Percentiles rank a stretch among this genome's conserved stretches.
Evolutionary conservation across 2,797 vertebrate genomes (phyloP).

Genomic region (Enteromius unitaeniatus): DNA sequence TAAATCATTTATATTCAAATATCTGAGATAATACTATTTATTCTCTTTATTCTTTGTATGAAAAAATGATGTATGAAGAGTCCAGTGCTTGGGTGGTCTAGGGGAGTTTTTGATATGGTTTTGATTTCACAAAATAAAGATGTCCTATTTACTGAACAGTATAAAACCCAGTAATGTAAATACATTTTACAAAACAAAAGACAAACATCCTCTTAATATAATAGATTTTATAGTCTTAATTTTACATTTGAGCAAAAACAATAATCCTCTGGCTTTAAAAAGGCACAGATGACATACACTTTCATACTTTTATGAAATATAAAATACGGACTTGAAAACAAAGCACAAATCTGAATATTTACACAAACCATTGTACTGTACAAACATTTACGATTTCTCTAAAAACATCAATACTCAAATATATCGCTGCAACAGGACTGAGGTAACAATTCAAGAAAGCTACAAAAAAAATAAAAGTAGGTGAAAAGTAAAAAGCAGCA

Average conservation of each 20-base stretch:
- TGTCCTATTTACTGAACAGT: conserved; percentile 11
- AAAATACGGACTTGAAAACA: conserved; percentile 58
- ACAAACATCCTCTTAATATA: not conserved
- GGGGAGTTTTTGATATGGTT: not conserved
- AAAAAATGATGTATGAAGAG: not conserved
- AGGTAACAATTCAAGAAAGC: conserved; percentile 74
- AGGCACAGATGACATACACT: conserved; percentile 58
- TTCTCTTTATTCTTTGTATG: not conserved
- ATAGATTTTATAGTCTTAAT: conserved; percentile 62
- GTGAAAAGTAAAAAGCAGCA: conserved; percentile 62
- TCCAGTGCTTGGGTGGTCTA: conserved; percentile 31
- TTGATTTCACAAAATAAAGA: not conserved
- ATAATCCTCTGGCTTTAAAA: conserved; percentile 66
- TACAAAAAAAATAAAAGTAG: not conserved
- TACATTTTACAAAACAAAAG: not conserved
- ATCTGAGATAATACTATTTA: not conserved
- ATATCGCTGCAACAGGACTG: conserved; percentile 67
- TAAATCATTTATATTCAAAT: not conserved
- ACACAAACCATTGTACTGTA: conserved; percentile 72
- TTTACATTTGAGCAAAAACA: conserved; percentile 76
- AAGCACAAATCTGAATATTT: conserved; percentile 70
- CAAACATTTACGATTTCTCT: conserved; percentile 66
- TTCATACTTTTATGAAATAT: conserved; percentile 66
- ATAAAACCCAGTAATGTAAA: conserved; percentile 9
- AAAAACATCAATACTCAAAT: conserved; percentile 56